These are phyloP conservation scores for Mobula birostris DNA, from an alignment of 2,113 vertebrate genomes.

Conservation along the genomic window DNA sequence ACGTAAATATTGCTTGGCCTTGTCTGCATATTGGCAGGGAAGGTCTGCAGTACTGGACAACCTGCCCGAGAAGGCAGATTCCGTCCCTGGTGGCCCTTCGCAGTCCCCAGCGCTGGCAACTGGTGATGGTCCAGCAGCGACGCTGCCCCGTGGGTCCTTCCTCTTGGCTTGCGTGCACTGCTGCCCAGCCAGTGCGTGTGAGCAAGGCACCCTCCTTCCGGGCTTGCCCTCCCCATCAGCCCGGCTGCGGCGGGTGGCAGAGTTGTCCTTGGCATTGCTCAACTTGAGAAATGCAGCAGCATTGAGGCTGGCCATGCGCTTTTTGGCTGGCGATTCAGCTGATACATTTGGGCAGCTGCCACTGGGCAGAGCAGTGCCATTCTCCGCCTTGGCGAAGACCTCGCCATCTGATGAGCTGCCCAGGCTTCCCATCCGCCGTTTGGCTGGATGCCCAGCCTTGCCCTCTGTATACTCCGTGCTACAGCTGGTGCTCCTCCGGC, in stretches of 20 bases:
- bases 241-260: constrained; percentile 54
- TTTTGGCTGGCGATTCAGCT: constrained; percentile 65
- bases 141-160: not conserved
- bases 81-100: too few relatives aligned
- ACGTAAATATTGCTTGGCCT: constrained; percentile 45
- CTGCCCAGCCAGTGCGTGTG: not conserved
- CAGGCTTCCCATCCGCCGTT: constrained; percentile 39
- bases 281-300: constrained; percentile 86
- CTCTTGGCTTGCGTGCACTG: not conserved
- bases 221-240: constrained; percentile 47
- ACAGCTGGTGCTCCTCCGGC: constrained; percentile 5
- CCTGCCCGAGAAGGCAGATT: not conserved
- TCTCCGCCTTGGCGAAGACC: constrained; percentile 52
- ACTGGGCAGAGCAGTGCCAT: constrained; percentile 40
- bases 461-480: not conserved
- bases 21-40: constrained; percentile 47
- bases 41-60: not conserved
- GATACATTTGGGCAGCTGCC: constrained; percentile 44
- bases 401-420: constrained; percentile 51
- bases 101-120: not conserved
- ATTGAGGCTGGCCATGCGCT: constrained; percentile 87
- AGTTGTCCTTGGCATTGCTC: constrained; percentile 69
- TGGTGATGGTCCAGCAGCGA: not conserved
- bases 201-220: not conserved
- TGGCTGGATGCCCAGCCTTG: not conserved